Evolutionary conservation across 1,140 invertebrate genomes (phyloP), one percentile per base, ranked within the genome.

Genomic region (Drosophila watanabei): DNA sequence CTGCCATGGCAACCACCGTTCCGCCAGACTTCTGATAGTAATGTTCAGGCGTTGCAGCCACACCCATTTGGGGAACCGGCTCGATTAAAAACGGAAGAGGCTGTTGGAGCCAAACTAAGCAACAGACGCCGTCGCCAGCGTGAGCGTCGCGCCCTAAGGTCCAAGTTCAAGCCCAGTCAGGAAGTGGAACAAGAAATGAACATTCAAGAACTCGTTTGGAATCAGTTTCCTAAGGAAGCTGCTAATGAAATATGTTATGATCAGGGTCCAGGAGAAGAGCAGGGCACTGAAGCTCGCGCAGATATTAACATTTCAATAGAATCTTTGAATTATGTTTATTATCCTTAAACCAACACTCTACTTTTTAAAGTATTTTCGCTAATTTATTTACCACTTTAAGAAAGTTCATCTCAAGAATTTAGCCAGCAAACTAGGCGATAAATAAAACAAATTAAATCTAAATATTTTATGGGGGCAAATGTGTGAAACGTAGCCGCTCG

Each of bases 401-500:
- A 9, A 35, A 10, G 7, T 54, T 33, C 1, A 56, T 18, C 2
- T 35, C 13, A 54, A 20, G 18, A 54, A 14, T 20, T 54, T 32
- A 32, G 5, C 28, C n/a, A n/a, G 16, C 28, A 68, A 77, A 60
- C 35, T 65, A 39, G 16, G n/a, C 32, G 30, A 35, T 57, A 52
- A 52, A 70, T 64, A 52, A 69, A 70, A 72, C 56, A 70, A 79
- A 87, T 88, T 73, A 79, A 81, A 66, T 56, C 65, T 79, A 54
- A 76, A 88, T 88, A 66, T 73, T 79, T 79, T 51, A 84, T 69
- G 51, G n/a, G 3, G 52, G 52, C 13, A 56, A 68, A 69, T 65
- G 69, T 73, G 77, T 68, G 48, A 56, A 72, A 61, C 46, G 61
- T 30, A 18, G 28, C 35, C 63, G 33, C 28, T 28, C 54, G 43